A percentile compares a stretch with the other conserved stretches of the same genome.
Conservation (phyloP, 2,113 vertebrate species). For the Centrocercus urophasianus region DNA sequence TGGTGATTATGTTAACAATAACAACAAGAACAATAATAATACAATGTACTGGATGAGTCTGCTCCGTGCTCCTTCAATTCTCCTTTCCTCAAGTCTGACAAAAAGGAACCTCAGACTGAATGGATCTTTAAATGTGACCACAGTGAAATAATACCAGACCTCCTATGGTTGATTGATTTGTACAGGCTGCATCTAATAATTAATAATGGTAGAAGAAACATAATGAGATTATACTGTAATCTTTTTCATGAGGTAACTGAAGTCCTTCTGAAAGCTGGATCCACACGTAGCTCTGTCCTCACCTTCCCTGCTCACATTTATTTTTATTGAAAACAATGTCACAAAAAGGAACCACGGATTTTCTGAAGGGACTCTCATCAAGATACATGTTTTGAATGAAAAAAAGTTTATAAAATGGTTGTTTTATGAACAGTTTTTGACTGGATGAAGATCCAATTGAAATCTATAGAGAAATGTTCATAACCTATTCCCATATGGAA, state of each 20-base stretch:
- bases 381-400: not conserved
- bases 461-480: constrained; percentile 10
- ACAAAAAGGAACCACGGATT: not conserved
- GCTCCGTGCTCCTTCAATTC: not conserved
- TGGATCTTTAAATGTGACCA: not conserved
- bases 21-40: not conserved
- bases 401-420: not conserved
- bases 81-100: not conserved
- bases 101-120: not conserved
- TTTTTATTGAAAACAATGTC: not conserved
- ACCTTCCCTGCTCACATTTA: not conserved
- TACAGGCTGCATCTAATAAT: not conserved
- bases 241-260: not conserved
- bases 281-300: not conserved
- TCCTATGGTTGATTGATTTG: not conserved
- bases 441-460: not conserved
- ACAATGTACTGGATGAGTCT: not conserved
- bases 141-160: not conserved
- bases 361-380: not conserved
- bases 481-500: not conserved
- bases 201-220: not conserved
- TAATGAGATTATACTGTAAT: not conserved
- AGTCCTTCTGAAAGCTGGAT: not conserved
- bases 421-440: not conserved
- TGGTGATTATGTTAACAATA: not conserved